Base-by-base conservation (phyloP, 2,113 vertebrate genomes). In the Chlorodrepanis virens region DNA sequence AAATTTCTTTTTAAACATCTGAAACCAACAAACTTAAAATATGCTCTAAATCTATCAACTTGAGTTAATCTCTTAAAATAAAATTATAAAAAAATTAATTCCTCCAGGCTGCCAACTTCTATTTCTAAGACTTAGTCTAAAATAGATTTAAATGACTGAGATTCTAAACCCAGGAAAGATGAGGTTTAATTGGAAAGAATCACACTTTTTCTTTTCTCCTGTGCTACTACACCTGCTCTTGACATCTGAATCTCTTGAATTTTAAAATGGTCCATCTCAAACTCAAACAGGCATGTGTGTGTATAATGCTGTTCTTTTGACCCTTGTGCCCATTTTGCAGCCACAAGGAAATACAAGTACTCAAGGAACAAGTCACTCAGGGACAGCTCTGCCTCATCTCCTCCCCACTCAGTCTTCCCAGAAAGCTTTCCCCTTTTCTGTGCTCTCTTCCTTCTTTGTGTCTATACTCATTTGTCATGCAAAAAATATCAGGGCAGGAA, bases 1-100 rank as follows among this genome's bases (percentile, higher is more conserved):
- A 92, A 74, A 90, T 89, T 95, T 92, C 61, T 94, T 92, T 91
- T 96, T 85, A 95, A 94, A 92, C 49, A 90, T 90, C 64, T 96
- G 91, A 95, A 95, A 94, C 93, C 52, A 94, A 93, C 64, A 95
- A 93, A 94, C 69, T 71, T 86, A 1, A 81, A 91, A 95, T 83
- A 45, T 74, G 63, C 33, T 96, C 82, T 94, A 68, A 89, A 94
- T 86, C 89, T 88, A 89, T 95, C 95, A 95, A 90, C 29, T 92
- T 91, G 82, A 93, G 82, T 95, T 93, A 96, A 90, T 89, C 5
- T 54, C 63, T 83, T 88, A 90, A 93, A 93, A 94, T 50, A 75
- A 93, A 92, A 86, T 81, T 89, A 54, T 64, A 24, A 71, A 78
- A 76, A 81, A 60, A 60, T 14, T 47, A 89, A 80, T 83, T 95